phyloP scores from a whole-genome alignment of 2,797 vertebrate genomes.

The Peromyscus eremicus region DNA sequence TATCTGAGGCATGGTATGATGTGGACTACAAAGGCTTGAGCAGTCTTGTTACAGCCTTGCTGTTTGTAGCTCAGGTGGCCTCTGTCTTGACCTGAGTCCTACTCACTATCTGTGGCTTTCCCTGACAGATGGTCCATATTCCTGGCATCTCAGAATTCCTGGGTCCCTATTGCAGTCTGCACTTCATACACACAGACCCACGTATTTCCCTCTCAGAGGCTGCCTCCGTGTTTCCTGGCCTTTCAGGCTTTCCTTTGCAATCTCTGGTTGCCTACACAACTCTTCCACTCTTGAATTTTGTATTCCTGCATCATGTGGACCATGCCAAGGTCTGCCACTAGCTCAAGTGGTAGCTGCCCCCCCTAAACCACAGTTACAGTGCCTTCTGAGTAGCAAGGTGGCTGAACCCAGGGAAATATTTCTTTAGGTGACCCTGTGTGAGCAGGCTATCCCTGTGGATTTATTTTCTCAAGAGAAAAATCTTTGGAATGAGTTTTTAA shows the following conservation, averaged over 20 bases:
- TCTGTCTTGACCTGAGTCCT: background rate
- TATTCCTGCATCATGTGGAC: background rate
- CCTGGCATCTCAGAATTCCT: background rate
- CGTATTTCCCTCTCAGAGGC: background rate
- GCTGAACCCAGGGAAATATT: background rate
- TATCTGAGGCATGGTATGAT: background rate
- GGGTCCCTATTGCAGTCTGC: background rate
- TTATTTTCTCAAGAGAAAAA: constrained; percentile 7
- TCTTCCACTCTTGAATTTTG: background rate
- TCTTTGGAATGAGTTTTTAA: background rate
- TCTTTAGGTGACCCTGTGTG: background rate
- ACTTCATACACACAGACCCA: background rate
- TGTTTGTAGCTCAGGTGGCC: background rate
- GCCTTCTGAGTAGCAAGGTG: background rate
- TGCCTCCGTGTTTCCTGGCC: background rate
- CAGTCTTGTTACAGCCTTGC: background rate
- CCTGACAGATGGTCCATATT: background rate
- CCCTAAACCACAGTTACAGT: background rate
- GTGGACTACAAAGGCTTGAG: background rate
- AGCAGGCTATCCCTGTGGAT: background rate
- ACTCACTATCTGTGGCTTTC: background rate
- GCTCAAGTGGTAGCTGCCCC: background rate
- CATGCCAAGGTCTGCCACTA: background rate
- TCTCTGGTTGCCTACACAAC: background rate
- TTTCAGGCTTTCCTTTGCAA: background rate